Conservation (phyloP, 2,888 invertebrate genomes). For the Drosophila limbata region DNA sequence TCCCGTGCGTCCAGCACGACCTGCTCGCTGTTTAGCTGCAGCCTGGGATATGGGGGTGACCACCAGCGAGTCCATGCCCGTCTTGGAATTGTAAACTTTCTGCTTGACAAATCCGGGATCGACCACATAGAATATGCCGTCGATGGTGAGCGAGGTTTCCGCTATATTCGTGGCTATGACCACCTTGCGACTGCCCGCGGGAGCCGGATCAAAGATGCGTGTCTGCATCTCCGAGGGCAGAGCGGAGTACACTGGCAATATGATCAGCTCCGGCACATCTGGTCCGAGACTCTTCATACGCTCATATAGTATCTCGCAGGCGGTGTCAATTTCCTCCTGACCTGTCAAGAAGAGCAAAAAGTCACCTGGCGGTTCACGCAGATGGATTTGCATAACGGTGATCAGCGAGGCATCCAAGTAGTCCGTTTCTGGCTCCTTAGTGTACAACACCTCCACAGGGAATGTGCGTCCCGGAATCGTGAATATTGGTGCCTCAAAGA, state of each 20-base stretch:
- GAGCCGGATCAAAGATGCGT: slow-evolving; percentile 99
- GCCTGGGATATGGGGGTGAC: slow-evolving; percentile 99
- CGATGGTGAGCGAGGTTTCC: slow-evolving; percentile 99
- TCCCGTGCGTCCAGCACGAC: slow-evolving; percentile 98
- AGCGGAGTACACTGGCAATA: slow-evolving; percentile 98
- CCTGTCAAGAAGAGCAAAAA: slow-evolving; percentile 97
- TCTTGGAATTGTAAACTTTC: slow-evolving; percentile 98
- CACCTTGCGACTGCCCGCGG: slow-evolving; percentile 98
- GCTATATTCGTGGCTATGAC: slow-evolving; percentile 99
- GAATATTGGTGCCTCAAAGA: slow-evolving; percentile 99
- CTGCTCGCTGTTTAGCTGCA: slow-evolving; percentile 98
- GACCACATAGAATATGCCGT: slow-evolving; percentile 99
- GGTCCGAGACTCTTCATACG: slow-evolving; percentile 99
- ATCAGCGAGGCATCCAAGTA: slow-evolving; percentile 99
- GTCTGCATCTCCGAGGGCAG: slow-evolving; percentile 99
- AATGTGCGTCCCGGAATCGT: slow-evolving; percentile 99
- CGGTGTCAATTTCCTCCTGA: slow-evolving; percentile 99
- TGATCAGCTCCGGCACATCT: slow-evolving; percentile 98
- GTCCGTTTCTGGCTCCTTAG: slow-evolving; percentile 99
- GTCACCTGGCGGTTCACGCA: slow-evolving; percentile 98
- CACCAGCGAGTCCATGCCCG: slow-evolving; percentile 99
- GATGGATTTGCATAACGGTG: slow-evolving; percentile 99
- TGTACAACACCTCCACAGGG: slow-evolving; percentile 98
- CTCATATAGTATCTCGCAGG: slow-evolving; percentile 99
- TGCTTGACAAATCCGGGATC: slow-evolving; percentile 99